Evolutionary conservation across 2,113 vertebrate species (phyloP), one percentile per base, ranked within the genome.

Genomic region (Rafetus swinhoei): DNA sequence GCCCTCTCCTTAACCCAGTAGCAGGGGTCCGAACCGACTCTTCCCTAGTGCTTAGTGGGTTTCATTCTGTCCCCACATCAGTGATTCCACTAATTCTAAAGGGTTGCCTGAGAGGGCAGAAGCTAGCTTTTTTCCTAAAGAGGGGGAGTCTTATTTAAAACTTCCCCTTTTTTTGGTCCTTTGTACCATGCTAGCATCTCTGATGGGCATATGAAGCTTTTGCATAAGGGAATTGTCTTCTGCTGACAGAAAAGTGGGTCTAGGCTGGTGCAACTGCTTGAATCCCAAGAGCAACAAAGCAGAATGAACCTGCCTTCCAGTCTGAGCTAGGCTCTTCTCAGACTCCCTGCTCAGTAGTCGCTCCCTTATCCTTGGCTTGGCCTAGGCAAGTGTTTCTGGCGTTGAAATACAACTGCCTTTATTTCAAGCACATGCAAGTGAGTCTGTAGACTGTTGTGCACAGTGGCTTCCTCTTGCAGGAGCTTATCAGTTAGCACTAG

Each of bases 251-350:
- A 74, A 27, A 65, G 9, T 80, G 39, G 82, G 87, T 87, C 74
- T 21, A 90, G 85, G 45, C 55, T 82, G 5, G 56, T 60, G 88
- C 82, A 79, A 35, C 89, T 91, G 86, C 81, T 85, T 76, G 74
- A 92, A 91, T 87, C 32, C 24, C 80, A 87, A 92, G 94, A 92
- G 55, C 84, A 65, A 50, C 29, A 29, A 55, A 84, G 50, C 57
- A 59, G 82, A 19, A 39, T 0, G 0, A 18, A 91, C 57, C 90
- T 87, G 94, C 76, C 90, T 55, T 32, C 0, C 60, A 89, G 86
- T 86, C 91, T 89, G 76, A 56, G 5, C 81, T 65, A 56, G 80
- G 60, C 77, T 93, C 87, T 86, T 72, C 81, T 85, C 72, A 29
- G 59, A 35, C 50, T 18, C 82, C 86, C 2, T 60, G 81, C 80